Evolutionary conservation across 1,140 invertebrate genomes (phyloP).

Genomic region (Drosophila lowei): DNA sequence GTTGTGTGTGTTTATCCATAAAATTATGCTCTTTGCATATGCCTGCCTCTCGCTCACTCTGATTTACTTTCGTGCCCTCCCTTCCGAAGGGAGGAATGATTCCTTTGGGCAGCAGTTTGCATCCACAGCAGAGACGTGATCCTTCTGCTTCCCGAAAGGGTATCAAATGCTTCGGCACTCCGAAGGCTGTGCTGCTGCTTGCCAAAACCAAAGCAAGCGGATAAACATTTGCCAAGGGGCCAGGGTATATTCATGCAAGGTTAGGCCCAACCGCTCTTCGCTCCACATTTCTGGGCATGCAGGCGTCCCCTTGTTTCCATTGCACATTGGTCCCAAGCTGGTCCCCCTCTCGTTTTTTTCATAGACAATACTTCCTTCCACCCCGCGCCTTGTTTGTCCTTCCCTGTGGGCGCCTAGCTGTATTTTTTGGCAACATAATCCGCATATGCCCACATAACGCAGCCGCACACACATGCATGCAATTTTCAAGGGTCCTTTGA

Average conservation of each 20-base stretch:
- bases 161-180: too few species aligned
- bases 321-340: conserved; percentile 36
- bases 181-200: conserved; percentile 1
- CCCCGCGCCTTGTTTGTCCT: conserved; percentile 45
- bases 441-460: not conserved
- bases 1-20: conserved; percentile 72
- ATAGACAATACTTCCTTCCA: not conserved
- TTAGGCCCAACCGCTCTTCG: too few species aligned
- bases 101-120: too few species aligned
- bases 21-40: conserved; percentile 68
- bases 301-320: too few species aligned
- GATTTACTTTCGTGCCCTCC: conserved; percentile 22
- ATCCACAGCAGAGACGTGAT: too few species aligned
- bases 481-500: conserved; percentile 26
- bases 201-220: conserved; percentile 52
- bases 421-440: conserved; percentile 49
- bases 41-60: conserved; percentile 20
- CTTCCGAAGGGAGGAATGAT: too few species aligned
- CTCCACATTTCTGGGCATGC: too few species aligned
- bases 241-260: too few species aligned
- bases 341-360: conserved; percentile 23
- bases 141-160: too few species aligned
- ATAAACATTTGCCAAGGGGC: conserved; percentile 55
- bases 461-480: not conserved
- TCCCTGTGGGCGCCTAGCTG: conserved; percentile 18